Evolutionary conservation across 1,140 invertebrate species (phyloP).

Genomic region (Oppia nitens): DNA sequence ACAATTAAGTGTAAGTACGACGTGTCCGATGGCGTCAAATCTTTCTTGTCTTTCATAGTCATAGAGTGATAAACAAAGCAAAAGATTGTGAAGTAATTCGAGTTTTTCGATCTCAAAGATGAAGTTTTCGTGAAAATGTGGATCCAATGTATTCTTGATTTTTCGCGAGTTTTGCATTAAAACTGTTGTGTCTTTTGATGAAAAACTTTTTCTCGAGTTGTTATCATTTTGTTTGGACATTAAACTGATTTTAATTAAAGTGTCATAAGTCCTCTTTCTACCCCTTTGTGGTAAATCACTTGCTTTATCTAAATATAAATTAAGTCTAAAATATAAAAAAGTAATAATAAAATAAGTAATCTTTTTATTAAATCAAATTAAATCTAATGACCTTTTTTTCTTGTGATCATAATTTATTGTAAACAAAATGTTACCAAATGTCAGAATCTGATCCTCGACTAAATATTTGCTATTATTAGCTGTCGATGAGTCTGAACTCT

Average conservation of each 20-base stretch:
- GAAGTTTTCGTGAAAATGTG: slow-evolving; percentile 15
- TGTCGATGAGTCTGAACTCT: not conserved
- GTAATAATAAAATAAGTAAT: no score
- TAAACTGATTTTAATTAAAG: slow-evolving; percentile 13
- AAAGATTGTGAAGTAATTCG: not conserved
- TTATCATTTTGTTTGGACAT: not conserved
- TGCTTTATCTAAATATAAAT: slow-evolving; percentile 11
- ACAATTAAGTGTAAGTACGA: slow-evolving; percentile 5
- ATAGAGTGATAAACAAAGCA: slow-evolving; percentile 9
- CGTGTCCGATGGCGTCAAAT: slow-evolving; percentile 17
- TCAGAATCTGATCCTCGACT: not conserved
- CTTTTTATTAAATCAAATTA: no score
- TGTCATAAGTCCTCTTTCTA: slow-evolving; percentile 4
- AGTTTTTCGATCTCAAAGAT: slow-evolving; percentile 1
- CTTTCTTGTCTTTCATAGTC: slow-evolving; percentile 15
- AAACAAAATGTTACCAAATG: not conserved
- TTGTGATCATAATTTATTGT: not conserved
- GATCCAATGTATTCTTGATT: slow-evolving; percentile 12
- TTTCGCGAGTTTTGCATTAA: slow-evolving; percentile 2
- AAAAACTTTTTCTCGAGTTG: slow-evolving; percentile 7
- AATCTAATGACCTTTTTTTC: not conserved
- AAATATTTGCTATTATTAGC: not conserved
- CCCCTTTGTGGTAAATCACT: slow-evolving; percentile 9
- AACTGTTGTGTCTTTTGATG: not conserved
- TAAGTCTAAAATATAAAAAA: slow-evolving; percentile 5